A percentile compares a stretch with the other conserved stretches of the same genome.
These are phyloP conservation scores for Sus cebifrons DNA, from an alignment of 2,797 vertebrate genomes.

Conservation along the genomic window DNA sequence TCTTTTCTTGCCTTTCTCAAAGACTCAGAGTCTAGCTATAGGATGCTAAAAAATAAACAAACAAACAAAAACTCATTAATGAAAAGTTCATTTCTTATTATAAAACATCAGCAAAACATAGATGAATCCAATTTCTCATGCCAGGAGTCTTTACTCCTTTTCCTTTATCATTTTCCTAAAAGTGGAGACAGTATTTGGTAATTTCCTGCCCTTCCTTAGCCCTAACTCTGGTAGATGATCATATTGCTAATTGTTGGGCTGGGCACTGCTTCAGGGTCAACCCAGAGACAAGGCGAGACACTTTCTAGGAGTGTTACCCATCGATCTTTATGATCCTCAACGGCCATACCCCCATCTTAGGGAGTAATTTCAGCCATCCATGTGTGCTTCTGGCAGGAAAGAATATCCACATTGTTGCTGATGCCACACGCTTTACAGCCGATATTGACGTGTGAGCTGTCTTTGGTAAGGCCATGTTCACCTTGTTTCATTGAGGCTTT, in stretches of 20 bases:
- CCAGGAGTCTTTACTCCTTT: background rate
- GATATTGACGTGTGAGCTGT: background rate
- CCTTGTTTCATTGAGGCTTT: background rate
- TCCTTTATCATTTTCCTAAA: background rate
- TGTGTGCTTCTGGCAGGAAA: background rate
- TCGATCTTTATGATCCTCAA: background rate
- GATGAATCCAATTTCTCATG: background rate
- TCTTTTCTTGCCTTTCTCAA: background rate
- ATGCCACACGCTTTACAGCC: background rate
- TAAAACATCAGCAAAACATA: background rate
- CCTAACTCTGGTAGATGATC: background rate
- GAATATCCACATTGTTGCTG: background rate
- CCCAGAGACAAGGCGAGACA: background rate
- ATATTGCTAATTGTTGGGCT: background rate
- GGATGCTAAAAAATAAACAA: background rate
- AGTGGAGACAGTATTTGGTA: background rate
- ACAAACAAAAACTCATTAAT: background rate
- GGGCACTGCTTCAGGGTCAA: background rate
- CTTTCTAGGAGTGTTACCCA: background rate
- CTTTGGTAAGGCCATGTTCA: background rate
- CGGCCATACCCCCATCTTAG: no score
- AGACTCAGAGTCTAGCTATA: background rate
- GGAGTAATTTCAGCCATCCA: background rate
- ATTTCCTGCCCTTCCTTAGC: no score
- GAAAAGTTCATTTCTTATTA: background rate